Evolutionary conservation across 2,888 invertebrate genomes (phyloP).

Genomic region (Apamea epomidion): DNA sequence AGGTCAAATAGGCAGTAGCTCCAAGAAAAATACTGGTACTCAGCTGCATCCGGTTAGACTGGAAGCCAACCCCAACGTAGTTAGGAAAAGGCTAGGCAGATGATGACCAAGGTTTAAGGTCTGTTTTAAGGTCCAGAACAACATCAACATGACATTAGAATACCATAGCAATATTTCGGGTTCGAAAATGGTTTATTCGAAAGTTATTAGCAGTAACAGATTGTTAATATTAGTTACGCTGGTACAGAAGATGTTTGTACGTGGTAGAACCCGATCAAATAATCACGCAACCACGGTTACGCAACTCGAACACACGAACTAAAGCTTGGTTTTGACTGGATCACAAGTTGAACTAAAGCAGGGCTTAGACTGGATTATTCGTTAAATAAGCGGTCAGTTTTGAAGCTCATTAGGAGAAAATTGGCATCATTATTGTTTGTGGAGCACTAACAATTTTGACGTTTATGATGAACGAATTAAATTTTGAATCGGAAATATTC

Average conservation of each 20-base stretch:
- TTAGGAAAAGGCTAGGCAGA: neutral
- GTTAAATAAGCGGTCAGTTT: neutral
- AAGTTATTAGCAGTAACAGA: slow-evolving; percentile 20
- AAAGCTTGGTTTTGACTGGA: neutral
- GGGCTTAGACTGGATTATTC: slow-evolving; percentile 5
- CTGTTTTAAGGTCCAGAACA: neutral
- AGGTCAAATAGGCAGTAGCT: too few relatives aligned
- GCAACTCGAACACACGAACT: neutral
- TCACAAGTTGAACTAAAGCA: neutral
- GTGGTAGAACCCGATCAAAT: slow-evolving; percentile 33
- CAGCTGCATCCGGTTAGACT: neutral
- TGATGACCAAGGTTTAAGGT: too few relatives aligned
- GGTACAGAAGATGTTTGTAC: slow-evolving; percentile 27
- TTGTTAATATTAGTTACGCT: slow-evolving; percentile 33
- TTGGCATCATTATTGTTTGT: neutral
- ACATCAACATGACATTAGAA: neutral
- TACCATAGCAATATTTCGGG: neutral
- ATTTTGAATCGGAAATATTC: too few relatives aligned
- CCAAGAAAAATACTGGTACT: neutral
- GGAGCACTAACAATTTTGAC: neutral
- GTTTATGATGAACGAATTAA: too few relatives aligned
- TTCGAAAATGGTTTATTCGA: slow-evolving; percentile 19
- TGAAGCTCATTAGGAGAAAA: neutral
- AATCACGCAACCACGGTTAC: slow-evolving; percentile 28
- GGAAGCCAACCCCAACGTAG: neutral